Base-by-base conservation (phyloP, 2,113 vertebrate species). In the Charina bottae region DNA sequence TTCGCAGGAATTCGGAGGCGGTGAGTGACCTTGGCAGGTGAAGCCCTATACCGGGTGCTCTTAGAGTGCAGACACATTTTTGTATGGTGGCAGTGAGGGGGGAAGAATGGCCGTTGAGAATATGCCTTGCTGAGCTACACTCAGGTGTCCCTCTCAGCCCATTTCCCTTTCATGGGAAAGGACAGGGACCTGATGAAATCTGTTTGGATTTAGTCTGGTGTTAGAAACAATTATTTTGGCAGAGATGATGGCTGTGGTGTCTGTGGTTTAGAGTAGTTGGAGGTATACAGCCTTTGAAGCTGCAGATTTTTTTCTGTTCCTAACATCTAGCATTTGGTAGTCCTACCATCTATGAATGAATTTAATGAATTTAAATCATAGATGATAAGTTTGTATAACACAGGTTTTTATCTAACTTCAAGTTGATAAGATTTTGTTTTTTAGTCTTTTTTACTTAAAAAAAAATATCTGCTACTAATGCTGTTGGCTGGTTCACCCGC, bases 1-100 rank as follows among this genome's bases (percentile, higher is more conserved):
- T 98, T 62, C 98, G 98, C 90, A 97, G 97, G 94, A 99, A 98
- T 96, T 98, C 99, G 0, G 98, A 99, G 93, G 97, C 97, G n/a
- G 99, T 99, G 96, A 98, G 98, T 95, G 87, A 49, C 9, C 68
- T 37, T 59, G 68, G 42, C n/a, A 86, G 23, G 28, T 3, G 55
- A 15, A 24, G 15, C 28, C 2, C 3, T 28, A 37, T 33, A 42
- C 2, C 4, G n/a, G 13, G 24, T 49, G 13, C 8, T 58, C 6
- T 24, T 15, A 58, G 24, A 58, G 26, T 0, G 11, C 7, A 21
- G 17, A 42, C 1, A 23, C 6, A 7, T 78, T n/a, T 10, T 9
- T 1, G 12, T 46, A 8, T 1, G 4, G 4, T 0, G 19, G 7
- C 17, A 2, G 0, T 1, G 3, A 37, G 26, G 1, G 12, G 19